Percentiles rank a stretch among this genome's conserved stretches.
Evolutionary conservation across 1,140 invertebrate species (phyloP).

Genomic region (Acyrthosiphon pisum): DNA sequence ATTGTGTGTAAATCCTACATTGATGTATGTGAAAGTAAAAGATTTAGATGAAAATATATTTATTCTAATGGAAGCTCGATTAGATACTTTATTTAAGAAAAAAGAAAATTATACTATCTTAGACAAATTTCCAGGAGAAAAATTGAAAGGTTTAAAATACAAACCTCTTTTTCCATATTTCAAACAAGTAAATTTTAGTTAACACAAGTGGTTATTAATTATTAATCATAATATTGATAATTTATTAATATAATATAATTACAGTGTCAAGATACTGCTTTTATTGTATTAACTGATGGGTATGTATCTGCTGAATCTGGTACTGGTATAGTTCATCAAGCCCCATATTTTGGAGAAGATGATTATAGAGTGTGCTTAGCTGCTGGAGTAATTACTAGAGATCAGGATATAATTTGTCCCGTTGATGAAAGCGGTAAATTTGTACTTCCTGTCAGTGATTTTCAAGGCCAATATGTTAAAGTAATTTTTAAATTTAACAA

Average conservation of each 20-base stretch:
- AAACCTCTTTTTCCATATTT: slow-evolving; percentile 95
- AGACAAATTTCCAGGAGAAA: slow-evolving; percentile 82
- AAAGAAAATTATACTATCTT: slow-evolving; percentile 77
- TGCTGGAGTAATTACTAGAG: slow-evolving; percentile 81
- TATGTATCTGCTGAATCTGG: slow-evolving; percentile 98
- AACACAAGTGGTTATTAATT: neutral
- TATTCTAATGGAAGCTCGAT: slow-evolving; percentile 87
- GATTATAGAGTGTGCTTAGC: slow-evolving; percentile 89
- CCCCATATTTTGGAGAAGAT: slow-evolving; percentile 99
- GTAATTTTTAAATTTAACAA: slow-evolving; percentile 67
- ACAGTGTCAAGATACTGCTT: slow-evolving; percentile 71
- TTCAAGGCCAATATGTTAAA: slow-evolving; percentile 91
- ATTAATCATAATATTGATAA: neutral
- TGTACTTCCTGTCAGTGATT: slow-evolving; percentile 85
- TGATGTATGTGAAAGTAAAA: slow-evolving; percentile 84
- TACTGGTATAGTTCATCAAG: slow-evolving; percentile 98
- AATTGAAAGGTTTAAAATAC: slow-evolving; percentile 84
- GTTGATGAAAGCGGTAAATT: slow-evolving; percentile 92
- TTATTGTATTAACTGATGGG: slow-evolving; percentile 83
- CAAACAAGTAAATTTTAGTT: slow-evolving; percentile 60
- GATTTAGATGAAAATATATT: slow-evolving; percentile 74
- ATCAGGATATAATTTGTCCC: slow-evolving; percentile 90
- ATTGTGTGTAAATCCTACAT: slow-evolving; percentile 90
- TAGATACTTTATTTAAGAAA: slow-evolving; percentile 83
- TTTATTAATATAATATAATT: slow-evolving; percentile 65